Evolutionary conservation across 2,113 vertebrate genomes (phyloP).

Genomic region (Apodemus speciosus): DNA sequence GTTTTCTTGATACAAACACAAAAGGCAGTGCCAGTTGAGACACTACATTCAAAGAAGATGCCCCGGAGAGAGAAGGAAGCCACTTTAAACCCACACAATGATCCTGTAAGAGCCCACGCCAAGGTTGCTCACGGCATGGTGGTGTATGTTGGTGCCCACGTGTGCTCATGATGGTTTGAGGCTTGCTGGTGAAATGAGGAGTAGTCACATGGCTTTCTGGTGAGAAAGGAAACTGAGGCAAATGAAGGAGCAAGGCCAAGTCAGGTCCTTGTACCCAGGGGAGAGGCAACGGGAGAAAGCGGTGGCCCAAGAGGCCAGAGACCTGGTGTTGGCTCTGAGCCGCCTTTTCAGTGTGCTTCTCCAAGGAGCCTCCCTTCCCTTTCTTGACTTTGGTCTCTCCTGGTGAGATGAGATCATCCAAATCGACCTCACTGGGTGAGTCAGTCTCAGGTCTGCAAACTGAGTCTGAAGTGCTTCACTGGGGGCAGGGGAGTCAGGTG

Average conservation of each 20-base stretch:
- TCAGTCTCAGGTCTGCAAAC: background rate
- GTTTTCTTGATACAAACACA: background rate
- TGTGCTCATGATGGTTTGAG: background rate
- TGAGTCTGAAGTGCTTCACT: background rate
- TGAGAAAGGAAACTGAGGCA: background rate
- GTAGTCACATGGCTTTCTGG: background rate
- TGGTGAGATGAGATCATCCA: background rate
- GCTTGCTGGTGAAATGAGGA: background rate
- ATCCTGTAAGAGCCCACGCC: background rate
- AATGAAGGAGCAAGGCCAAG: background rate
- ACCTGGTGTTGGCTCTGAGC: background rate
- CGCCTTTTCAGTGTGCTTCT: background rate
- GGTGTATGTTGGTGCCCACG: background rate
- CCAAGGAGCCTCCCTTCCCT: background rate
- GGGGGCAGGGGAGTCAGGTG: background rate
- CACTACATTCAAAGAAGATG: background rate
- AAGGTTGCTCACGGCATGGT: background rate
- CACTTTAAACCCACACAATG: background rate
- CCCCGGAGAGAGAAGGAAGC: rapidly evolving
- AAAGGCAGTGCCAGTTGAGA: background rate
- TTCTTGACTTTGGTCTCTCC: background rate
- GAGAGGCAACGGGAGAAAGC: background rate
- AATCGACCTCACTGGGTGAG: background rate
- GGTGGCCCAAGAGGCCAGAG: background rate
- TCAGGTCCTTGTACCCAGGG: background rate